phyloP scores from a whole-genome alignment of 2,113 vertebrate genomes.

The Tragelaphus strepsiceros region DNA sequence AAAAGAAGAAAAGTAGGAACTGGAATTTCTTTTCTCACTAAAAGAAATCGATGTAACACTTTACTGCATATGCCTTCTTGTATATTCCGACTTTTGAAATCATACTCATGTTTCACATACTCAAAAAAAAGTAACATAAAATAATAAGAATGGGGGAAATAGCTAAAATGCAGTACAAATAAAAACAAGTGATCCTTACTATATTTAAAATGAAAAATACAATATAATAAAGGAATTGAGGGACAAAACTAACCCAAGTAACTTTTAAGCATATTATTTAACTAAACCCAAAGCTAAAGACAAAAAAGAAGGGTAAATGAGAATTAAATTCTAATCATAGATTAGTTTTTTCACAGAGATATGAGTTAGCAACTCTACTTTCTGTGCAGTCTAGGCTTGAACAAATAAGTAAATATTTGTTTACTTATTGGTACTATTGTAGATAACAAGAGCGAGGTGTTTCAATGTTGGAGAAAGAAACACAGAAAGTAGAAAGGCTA shows the following conservation, averaged over 20 bases:
- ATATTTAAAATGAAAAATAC: slow-evolving; percentile 9
- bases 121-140: slow-evolving; percentile 9
- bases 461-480: not conserved
- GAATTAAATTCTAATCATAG: not conserved
- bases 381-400: not conserved
- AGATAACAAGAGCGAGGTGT: not conserved
- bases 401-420: slow-evolving; percentile 1
- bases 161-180: not conserved
- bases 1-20: not conserved
- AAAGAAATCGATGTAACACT: not conserved
- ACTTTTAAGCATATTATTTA: not conserved
- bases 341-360: slow-evolving; percentile 7
- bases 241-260: not conserved
- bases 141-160: not conserved
- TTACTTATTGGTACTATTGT: not conserved
- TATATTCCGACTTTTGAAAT: not conserved
- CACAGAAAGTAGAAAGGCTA: not conserved
- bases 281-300: not conserved
- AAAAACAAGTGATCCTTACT: not conserved
- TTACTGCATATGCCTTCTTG: not conserved
- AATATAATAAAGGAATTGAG: not conserved
- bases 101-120: not conserved
- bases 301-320: slow-evolving; percentile 9
- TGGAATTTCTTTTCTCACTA: not conserved
- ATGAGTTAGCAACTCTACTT: not conserved